Evolutionary conservation across 2,888 invertebrate species (phyloP).

Genomic region (Nowickia ferox): DNA sequence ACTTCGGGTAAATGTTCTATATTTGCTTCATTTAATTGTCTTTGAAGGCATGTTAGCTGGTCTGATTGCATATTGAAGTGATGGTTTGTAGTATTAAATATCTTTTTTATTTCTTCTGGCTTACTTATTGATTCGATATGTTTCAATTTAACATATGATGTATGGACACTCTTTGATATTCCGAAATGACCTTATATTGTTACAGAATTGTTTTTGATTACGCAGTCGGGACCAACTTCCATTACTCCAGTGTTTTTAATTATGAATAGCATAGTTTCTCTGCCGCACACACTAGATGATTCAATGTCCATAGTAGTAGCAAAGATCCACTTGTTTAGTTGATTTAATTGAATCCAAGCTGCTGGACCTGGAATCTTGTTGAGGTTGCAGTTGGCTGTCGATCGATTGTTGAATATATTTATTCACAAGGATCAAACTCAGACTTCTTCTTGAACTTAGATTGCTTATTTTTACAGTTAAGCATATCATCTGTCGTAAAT

Average conservation of each 20-base stretch:
- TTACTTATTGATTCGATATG: no score
- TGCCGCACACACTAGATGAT: not conserved
- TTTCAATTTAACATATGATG: no score
- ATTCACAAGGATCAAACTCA: no score
- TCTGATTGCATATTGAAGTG: not conserved
- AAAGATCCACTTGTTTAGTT: no score
- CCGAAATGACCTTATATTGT: no score
- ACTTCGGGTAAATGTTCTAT: not conserved
- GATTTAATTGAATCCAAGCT: not conserved
- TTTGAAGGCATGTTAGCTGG: slow-evolving; percentile 5
- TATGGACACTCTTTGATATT: no score
- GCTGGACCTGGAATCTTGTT: not conserved
- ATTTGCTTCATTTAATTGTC: slow-evolving; percentile 7
- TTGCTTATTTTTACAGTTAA: not conserved
- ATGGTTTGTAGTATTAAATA: not conserved
- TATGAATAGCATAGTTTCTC: slow-evolving; percentile 1
- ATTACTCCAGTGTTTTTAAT: slow-evolving; percentile 3
- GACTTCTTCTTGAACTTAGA: not conserved
- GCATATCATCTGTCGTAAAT: slow-evolving; percentile 5
- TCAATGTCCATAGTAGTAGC: slow-evolving; percentile 8
- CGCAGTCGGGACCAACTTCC: slow-evolving; percentile 1
- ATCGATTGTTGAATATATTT: slow-evolving; percentile 9
- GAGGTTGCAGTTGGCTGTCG: slow-evolving; percentile 6
- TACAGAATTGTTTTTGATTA: slow-evolving; percentile 5
- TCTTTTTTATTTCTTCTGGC: no score